These are phyloP conservation scores for Drosophila atripex DNA, from an alignment of 2,888 invertebrate genomes.

Conservation along the genomic window DNA sequence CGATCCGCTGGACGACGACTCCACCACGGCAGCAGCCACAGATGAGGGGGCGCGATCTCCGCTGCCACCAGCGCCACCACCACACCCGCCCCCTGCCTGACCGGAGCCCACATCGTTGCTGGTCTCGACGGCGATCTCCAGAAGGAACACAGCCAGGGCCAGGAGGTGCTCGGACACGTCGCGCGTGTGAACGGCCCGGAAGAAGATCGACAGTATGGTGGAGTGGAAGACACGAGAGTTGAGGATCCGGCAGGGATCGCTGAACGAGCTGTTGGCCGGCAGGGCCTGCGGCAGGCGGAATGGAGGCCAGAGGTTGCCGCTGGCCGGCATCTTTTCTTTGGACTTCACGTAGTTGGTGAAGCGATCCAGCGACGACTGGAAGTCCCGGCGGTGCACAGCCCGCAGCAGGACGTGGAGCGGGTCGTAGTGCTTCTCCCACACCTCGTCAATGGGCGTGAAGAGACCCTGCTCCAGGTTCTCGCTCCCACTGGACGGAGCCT, in stretches of 20 bases:
- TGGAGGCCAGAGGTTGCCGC: constrained; percentile 91
- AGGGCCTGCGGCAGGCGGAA: constrained; percentile 87
- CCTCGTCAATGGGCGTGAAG: constrained; percentile 92
- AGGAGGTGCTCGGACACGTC: constrained; percentile 94
- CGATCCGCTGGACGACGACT: constrained; percentile 48
- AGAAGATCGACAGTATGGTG: constrained; percentile 91
- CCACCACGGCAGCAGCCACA: constrained; percentile 71
- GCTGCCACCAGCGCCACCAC: constrained; percentile 15
- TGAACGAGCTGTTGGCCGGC: constrained; percentile 87
- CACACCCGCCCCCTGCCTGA: neutral
- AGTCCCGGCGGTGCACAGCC: constrained; percentile 95
- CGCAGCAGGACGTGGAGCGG: constrained; percentile 95
- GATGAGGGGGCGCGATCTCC: constrained; percentile 4
- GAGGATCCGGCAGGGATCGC: constrained; percentile 86
- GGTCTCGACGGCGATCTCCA: constrained; percentile 90
- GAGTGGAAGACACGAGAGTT: constrained; percentile 83
- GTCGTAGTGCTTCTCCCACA: constrained; percentile 97
- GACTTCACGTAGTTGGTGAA: constrained; percentile 91
- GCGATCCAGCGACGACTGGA: constrained; percentile 96
- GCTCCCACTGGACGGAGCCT: constrained; percentile 89
- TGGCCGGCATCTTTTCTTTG: constrained; percentile 86
- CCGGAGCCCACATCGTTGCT: constrained; percentile 70
- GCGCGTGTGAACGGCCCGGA: constrained; percentile 91
- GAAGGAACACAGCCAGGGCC: constrained; percentile 92
- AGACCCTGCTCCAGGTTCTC: constrained; percentile 95